Evolutionary conservation across 2,888 invertebrate genomes (phyloP), one percentile per base, ranked within the genome.

Genomic region (Bellardia bayeri): DNA sequence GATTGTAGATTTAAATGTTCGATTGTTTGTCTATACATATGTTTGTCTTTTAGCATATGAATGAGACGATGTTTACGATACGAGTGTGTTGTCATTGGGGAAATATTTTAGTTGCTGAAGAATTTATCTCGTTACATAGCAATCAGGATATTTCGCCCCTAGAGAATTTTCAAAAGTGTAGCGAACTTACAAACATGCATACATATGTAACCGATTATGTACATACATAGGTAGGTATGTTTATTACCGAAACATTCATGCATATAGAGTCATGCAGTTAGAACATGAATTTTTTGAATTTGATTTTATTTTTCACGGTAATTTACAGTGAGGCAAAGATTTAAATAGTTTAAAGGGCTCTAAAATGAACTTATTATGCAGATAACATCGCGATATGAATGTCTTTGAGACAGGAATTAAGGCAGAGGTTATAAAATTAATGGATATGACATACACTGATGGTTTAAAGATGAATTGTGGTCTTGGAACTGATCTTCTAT

Each of bases 111-210:
- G 83, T 63, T 66, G 78, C 23, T 78, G 45, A 83, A 72, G 78
- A 83, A 72, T 83, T 54, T 78, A 78, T 83, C 83, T 83, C 83
- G 78, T 83, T 83, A 72, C 71, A 78, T 69, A 83, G 71, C 83
- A 83, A 83, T 83, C 83, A 78, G 63, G 64, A 71, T 83, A 78
- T 83, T 78, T 66, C 64, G 64, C 49, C 83, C 49, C 64, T 54
- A 71, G 78, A 45, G 78, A 56, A 72, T 64, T 64, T 71, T 78
- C 45, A 72, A 23, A 83, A 83, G 83, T 83, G 76, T 72, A 56
- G 61, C 30, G 2, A 42, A 45, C 54, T 64, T 63, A n/a, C 33
- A 76, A 37, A 30, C 33, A 37, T 7, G 49, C 54, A 68, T 13
- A 74, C 23, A 61, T 14, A 75, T 8, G 23, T 23, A 23, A 49